phyloP scores from a whole-genome alignment of 1,140 invertebrate species.

The Diploscapter pachys region DNA sequence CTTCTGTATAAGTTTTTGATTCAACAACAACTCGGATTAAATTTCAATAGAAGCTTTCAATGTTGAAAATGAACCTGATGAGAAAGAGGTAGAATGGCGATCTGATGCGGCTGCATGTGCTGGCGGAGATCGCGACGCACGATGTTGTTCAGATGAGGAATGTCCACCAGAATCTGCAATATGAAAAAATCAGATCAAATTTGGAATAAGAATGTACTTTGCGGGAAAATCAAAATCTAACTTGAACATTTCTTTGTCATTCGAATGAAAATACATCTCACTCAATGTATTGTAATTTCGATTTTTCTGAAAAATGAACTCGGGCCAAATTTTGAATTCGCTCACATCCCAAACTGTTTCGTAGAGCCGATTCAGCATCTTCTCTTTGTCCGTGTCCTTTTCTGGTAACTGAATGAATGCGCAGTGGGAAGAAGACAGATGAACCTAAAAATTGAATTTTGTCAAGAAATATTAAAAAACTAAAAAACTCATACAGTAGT shows the following conservation, averaged over 20 bases:
- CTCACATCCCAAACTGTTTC: not conserved
- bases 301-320: too few relatives aligned
- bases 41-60: constrained; percentile 7
- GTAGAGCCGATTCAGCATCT: constrained; percentile 5
- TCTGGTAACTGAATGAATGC: constrained; percentile 27
- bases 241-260: constrained; percentile 5
- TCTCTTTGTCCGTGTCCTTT: constrained; percentile 9
- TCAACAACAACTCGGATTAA: not conserved
- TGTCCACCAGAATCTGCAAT: constrained; percentile 33
- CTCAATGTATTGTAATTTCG: not conserved
- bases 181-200: constrained; percentile 4
- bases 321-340: too few relatives aligned
- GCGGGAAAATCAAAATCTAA: not conserved
- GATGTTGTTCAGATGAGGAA: constrained; percentile 35
- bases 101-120: constrained; percentile 33
- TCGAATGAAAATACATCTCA: constrained; percentile 15
- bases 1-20: not conserved
- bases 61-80: constrained; percentile 26
- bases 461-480: too few relatives aligned
- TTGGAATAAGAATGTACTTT: not conserved
- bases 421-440: constrained; percentile 22
- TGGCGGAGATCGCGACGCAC: constrained; percentile 33
- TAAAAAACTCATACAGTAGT: not conserved
- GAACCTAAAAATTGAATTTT: not conserved
- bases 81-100: constrained; percentile 31